Percentiles rank a stretch among this genome's conserved stretches.
These are phyloP conservation scores for Prietella phreatophila DNA, from an alignment of 2,113 vertebrate genomes.

Conservation along the genomic window DNA sequence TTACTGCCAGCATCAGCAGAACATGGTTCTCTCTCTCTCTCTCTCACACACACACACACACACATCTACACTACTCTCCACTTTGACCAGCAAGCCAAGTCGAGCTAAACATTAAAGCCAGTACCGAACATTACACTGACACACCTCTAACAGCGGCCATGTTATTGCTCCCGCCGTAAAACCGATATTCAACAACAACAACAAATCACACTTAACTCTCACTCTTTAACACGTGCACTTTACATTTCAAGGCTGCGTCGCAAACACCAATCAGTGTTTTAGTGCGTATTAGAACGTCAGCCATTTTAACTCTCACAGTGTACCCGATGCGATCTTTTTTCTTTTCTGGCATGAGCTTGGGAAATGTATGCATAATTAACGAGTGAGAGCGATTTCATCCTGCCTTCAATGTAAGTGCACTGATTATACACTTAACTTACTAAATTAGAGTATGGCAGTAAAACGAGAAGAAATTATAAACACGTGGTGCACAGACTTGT, in stretches of 20 bases:
- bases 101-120: not conserved
- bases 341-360: not conserved
- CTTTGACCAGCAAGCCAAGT: not conserved
- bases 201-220: not conserved
- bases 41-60: not conserved
- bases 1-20: slow-evolving; percentile 16
- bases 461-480: not conserved
- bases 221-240: no score
- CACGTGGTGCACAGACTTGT: not conserved
- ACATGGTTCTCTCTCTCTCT: not conserved
- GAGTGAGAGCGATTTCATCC: not conserved
- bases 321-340: not conserved
- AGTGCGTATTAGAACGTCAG: not conserved
- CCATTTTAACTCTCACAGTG: not conserved
- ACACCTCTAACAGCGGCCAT: not conserved
- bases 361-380: not conserved
- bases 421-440: not conserved
- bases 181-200: not conserved
- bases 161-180: not conserved
- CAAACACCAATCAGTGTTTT: not conserved
- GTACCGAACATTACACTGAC: not conserved
- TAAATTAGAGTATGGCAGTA: not conserved
- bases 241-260: not conserved
- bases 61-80: not conserved
- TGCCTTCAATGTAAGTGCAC: not conserved